Base-by-base conservation (phyloP, 2,888 invertebrate species). In the Taphrorychus bicolor region DNA sequence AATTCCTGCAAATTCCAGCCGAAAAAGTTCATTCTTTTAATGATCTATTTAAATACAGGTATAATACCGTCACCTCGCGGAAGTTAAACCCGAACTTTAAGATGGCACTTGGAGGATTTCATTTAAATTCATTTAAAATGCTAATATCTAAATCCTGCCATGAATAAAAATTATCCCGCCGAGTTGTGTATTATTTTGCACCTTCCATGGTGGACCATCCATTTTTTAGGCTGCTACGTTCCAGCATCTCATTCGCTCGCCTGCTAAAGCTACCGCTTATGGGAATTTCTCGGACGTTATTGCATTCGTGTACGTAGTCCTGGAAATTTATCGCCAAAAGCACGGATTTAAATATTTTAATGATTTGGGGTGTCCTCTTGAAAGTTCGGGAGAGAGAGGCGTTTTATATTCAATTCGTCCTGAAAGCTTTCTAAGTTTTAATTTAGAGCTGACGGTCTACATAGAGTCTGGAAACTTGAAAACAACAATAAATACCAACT, bases 51-150 rank as follows among this genome's bases (percentile, higher is more conserved):
- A 69, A 69, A 69, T 69, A 69, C 69, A 61, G 65, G 65, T 69
- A 69, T 69, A 69, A 69, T 61, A 51, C 69, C 69, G 69, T 70
- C 62, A 70, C 66, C 70, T 62, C 56, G 62, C 49, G 53, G 62
- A 66, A 70, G 66, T 63, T 66, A 54, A 66, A 66, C 59, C 69
- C 54, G 66, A 67, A 69, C 59, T 70, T 70, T 70, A 65, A 66
- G 71, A 70, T 69, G 71, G 69, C 73, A 73, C 74, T 74, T 72
- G 70, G 70, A 73, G 73, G 74, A 77, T 77, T 77, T 72, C 73
- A 77, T 79, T 77, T 76, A 76, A 78, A 77, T 78, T 77, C 76
- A 79, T 79, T 77, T 76, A 74, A 79, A 79, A 78, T 78, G 78
- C 75, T 77, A 79, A 79, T 76, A 71, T 72, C 66, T 65, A 70